Evolutionary conservation across 2,888 invertebrate genomes (phyloP).

Genomic region (Caenorhabditis uteleia): DNA sequence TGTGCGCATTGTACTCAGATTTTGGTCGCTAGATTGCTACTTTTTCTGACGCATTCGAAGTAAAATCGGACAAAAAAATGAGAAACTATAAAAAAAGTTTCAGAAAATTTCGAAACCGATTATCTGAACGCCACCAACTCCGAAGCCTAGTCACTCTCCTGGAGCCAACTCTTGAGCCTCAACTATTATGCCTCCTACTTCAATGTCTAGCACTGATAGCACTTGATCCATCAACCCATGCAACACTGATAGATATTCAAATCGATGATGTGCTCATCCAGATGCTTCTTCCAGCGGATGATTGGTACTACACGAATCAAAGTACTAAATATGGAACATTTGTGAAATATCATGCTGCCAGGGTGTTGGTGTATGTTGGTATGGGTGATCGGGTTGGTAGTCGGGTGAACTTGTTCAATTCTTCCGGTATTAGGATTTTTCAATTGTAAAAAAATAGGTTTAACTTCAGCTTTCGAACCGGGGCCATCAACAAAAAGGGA

Average conservation of each 20-base stretch:
- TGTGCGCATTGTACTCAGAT: constrained; percentile 57
- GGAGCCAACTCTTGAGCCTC: constrained; percentile 77
- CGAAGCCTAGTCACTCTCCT: constrained; percentile 75
- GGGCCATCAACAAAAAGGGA: constrained; percentile 1
- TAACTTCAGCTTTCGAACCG: constrained; percentile 27
- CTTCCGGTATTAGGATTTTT: constrained; percentile 14
- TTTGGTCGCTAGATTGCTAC: constrained; percentile 74
- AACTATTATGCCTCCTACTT: constrained; percentile 76
- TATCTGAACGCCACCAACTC: constrained; percentile 75
- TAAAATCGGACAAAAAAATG: constrained; percentile 4
- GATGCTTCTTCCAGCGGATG: constrained; percentile 77
- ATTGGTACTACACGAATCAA: constrained; percentile 78
- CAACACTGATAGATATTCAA: constrained; percentile 74
- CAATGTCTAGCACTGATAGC: constrained; percentile 76
- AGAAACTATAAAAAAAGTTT: constrained; percentile 1
- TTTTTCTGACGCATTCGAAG: constrained; percentile 74
- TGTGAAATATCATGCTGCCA: constrained; percentile 77
- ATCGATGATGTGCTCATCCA: constrained; percentile 76
- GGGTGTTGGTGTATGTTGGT: constrained; percentile 77
- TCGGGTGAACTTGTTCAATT: constrained; percentile 74
- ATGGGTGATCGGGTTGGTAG: constrained; percentile 76
- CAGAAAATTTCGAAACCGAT: constrained; percentile 73
- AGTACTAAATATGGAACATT: constrained; percentile 76
- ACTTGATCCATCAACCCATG: constrained; percentile 75
- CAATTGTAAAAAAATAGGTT: background rate